These are phyloP conservation scores for Drosophila merina DNA, from an alignment of 2,888 invertebrate genomes.

Conservation along the genomic window DNA sequence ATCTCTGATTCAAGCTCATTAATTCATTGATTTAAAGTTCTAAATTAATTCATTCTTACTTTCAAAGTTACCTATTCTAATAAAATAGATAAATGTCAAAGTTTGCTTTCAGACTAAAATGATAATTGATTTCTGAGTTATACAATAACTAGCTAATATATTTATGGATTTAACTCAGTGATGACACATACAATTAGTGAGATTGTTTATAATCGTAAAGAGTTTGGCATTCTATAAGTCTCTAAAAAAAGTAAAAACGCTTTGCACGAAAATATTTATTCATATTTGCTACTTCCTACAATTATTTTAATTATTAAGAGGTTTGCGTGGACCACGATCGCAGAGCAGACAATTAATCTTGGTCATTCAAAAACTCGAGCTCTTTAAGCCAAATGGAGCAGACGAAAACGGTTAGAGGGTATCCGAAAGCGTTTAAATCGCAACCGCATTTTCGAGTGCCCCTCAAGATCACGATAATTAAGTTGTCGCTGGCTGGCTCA, in stretches of 20 bases:
- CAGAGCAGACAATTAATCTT: slow-evolving; percentile 20
- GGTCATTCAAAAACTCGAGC: neutral
- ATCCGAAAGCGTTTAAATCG: slow-evolving; percentile 34
- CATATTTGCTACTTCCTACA: neutral
- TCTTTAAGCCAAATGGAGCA: slow-evolving; percentile 21
- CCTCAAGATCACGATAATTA: slow-evolving; percentile 51
- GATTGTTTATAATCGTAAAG: neutral
- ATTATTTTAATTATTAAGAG: neutral
- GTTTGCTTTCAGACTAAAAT: slow-evolving; percentile 4
- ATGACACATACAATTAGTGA: neutral
- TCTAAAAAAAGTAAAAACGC: neutral
- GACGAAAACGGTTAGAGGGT: slow-evolving; percentile 30
- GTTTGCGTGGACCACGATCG: neutral
- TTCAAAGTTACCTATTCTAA: slow-evolving; percentile 9
- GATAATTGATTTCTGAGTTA: slow-evolving; percentile 11
- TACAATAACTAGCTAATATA: neutral
- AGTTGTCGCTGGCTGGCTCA: slow-evolving; percentile 40
- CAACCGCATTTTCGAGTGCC: slow-evolving; percentile 38
- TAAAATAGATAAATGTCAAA: slow-evolving; percentile 18
- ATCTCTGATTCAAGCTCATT: neutral
- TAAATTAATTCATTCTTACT: neutral
- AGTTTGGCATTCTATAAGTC: neutral
- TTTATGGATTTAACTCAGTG: neutral
- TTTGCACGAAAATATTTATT: neutral
- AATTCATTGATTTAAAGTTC: no score